Conservation (phyloP, 2,888 invertebrate species). For the Raillietiella orientalis region DNA sequence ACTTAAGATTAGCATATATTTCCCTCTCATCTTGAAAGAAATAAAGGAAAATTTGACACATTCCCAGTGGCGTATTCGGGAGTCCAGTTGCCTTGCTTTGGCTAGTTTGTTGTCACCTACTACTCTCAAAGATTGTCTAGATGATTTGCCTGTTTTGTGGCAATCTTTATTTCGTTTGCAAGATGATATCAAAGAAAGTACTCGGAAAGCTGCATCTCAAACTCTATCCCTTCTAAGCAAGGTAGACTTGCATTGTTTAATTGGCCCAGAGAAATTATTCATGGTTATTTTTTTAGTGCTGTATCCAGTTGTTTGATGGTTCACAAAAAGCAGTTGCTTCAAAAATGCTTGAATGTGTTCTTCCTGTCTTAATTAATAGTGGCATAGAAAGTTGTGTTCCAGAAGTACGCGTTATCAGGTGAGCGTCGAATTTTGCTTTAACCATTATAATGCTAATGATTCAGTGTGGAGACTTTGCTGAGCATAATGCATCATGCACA, state of each 20-base stretch:
- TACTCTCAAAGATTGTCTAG: slow-evolving; percentile 8
- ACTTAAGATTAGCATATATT: slow-evolving; percentile 37
- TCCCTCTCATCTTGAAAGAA: slow-evolving; percentile 45
- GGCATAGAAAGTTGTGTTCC: slow-evolving; percentile 45
- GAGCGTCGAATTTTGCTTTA: slow-evolving; percentile 8
- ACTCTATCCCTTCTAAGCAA: background rate
- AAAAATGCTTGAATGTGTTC: slow-evolving; percentile 13
- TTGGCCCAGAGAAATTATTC: too few species aligned
- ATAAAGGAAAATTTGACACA: slow-evolving; percentile 45
- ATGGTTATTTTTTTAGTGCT: too few species aligned
- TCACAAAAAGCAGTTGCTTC: too few species aligned
- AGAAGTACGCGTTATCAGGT: slow-evolving; percentile 45
- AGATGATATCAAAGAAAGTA: slow-evolving; percentile 79
- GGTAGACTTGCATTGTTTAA: background rate
- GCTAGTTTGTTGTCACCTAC: slow-evolving; percentile 25
- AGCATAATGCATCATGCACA: slow-evolving; percentile 54
- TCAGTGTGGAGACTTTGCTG: slow-evolving; percentile 46
- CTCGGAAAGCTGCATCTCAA: slow-evolving; percentile 26
- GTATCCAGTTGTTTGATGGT: too few species aligned
- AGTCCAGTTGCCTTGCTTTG: slow-evolving; percentile 62
- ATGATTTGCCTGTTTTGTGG: slow-evolving; percentile 29
- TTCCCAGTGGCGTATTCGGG: slow-evolving; percentile 56
- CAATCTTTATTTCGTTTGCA: slow-evolving; percentile 51
- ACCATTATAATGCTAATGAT: slow-evolving; percentile 1
- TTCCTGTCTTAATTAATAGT: slow-evolving; percentile 43